Evolutionary conservation across 2,888 invertebrate species (phyloP).

Genomic region (Cremastinae sp.): DNA sequence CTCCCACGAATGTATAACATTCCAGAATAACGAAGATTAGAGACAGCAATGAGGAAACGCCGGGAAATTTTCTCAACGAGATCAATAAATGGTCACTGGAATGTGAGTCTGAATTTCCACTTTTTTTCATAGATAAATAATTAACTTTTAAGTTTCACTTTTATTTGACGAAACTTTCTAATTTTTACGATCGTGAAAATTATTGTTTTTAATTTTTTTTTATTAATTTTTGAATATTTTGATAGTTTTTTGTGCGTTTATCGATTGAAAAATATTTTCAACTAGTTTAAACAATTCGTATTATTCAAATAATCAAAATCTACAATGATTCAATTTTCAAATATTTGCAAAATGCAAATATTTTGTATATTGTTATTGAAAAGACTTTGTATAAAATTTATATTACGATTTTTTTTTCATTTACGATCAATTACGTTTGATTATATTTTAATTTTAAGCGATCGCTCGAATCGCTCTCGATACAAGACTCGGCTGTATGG

Average conservation of each 20-base stretch:
- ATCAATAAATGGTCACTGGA: slow-evolving; percentile 91
- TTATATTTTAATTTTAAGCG: slow-evolving; percentile 79
- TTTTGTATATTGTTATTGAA: too few species aligned
- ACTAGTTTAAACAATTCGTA: neutral
- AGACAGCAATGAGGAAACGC: slow-evolving; percentile 83
- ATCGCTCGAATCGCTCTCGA: slow-evolving; percentile 86
- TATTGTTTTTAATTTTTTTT: neutral
- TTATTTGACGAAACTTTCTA: too few species aligned
- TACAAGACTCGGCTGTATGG: slow-evolving; percentile 84
- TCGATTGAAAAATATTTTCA: too few species aligned
- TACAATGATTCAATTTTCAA: too few species aligned
- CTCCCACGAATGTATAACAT: slow-evolving; percentile 23
- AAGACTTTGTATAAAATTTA: too few species aligned
- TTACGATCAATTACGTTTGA: too few species aligned
- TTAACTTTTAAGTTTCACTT: too few species aligned
- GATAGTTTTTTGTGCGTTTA: too few species aligned
- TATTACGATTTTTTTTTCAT: too few species aligned
- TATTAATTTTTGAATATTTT: too few species aligned
- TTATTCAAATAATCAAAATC: neutral
- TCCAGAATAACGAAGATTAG: slow-evolving; percentile 83
- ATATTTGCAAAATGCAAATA: too few species aligned
- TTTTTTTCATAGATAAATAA: too few species aligned
- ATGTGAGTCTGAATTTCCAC: slow-evolving; percentile 86
- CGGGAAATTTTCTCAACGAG: slow-evolving; percentile 86
- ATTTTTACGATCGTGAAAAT: slow-evolving; percentile 16